Conservation (phyloP, 1,140 invertebrate genomes). For the Brachionus manjavacas region DNA sequence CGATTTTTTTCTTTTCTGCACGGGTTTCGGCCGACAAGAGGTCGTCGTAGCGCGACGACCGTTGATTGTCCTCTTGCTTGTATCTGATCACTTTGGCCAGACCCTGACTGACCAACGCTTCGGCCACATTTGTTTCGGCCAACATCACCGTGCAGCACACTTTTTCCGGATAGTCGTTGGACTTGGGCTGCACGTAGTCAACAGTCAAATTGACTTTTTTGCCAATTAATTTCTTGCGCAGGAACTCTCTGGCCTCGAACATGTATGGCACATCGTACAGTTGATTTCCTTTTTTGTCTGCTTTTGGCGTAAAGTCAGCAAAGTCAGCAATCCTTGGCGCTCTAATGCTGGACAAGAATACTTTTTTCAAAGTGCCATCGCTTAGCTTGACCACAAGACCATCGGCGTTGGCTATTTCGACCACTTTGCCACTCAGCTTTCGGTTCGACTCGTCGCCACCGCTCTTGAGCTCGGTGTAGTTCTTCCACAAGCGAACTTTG, state of each 20-base stretch:
- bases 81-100: conserved; percentile 85
- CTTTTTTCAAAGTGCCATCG: conserved; percentile 76
- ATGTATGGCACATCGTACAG: conserved; percentile 96
- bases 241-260: conserved; percentile 93
- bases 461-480: conserved; percentile 61
- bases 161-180: conserved; percentile 88
- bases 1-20: conserved; percentile 30
- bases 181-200: conserved; percentile 91
- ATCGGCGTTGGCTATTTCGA: conserved; percentile 91
- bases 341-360: conserved; percentile 89
- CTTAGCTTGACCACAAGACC: conserved; percentile 74
- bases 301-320: conserved; percentile 44
- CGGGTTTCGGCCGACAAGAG: conserved; percentile 79
- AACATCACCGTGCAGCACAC: conserved; percentile 79
- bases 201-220: conserved; percentile 85
- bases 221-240: conserved; percentile 89
- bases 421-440: conserved; percentile 49
- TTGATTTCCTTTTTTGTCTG: conserved; percentile 61
- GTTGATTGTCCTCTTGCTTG: conserved; percentile 80
- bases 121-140: conserved; percentile 74
- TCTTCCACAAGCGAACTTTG: conserved; percentile 78
- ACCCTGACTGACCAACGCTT: conserved; percentile 85
- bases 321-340: conserved; percentile 66
- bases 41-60: conserved; percentile 86
- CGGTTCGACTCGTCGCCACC: conserved; percentile 24